Conservation (phyloP, 2,797 vertebrate genomes). For the Chelon labrosus region DNA sequence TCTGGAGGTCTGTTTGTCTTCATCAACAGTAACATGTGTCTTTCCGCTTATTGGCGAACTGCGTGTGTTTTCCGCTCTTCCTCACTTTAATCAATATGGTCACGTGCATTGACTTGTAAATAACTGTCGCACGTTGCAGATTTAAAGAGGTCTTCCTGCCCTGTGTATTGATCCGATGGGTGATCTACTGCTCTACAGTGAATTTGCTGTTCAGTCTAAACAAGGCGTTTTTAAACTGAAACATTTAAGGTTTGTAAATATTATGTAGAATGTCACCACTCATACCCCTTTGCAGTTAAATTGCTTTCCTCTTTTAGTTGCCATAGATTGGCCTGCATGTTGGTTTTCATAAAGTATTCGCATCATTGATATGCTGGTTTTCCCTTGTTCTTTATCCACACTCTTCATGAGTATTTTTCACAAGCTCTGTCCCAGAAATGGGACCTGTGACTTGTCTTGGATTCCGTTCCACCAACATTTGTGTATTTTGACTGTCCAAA, state of each 20-base stretch:
- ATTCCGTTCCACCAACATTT: not conserved
- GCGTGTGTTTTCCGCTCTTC: slow-evolving; percentile 27
- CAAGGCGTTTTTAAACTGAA: not conserved
- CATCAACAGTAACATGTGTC: slow-evolving; percentile 48
- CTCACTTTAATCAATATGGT: slow-evolving; percentile 49
- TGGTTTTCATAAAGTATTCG: slow-evolving; percentile 4
- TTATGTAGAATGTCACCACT: slow-evolving; percentile 1
- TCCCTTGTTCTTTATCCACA: not conserved
- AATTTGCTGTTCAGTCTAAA: slow-evolving; percentile 15
- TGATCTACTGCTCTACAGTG: slow-evolving; percentile 12
- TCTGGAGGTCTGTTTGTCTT: slow-evolving; percentile 61
- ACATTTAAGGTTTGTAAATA: not conserved
- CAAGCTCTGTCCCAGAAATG: not conserved
- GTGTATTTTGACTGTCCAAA: slow-evolving; percentile 6
- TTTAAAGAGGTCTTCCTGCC: slow-evolving; percentile 29
- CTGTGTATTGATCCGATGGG: slow-evolving; percentile 31
- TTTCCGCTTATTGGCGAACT: slow-evolving; percentile 39
- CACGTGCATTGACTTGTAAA: slow-evolving; percentile 48
- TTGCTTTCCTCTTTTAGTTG: not conserved
- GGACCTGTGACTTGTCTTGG: slow-evolving; percentile 7
- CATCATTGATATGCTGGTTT: not conserved
- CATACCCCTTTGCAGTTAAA: not conserved
- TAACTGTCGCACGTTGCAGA: slow-evolving; percentile 51
- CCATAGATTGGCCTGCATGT: slow-evolving; percentile 3
- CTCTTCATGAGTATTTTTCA: slow-evolving; percentile 15